A percentile compares a stretch with the other conserved stretches of the same genome.
These are phyloP conservation scores for Chaetodon auriga DNA, from an alignment of 2,113 vertebrate genomes.

Conservation along the genomic window DNA sequence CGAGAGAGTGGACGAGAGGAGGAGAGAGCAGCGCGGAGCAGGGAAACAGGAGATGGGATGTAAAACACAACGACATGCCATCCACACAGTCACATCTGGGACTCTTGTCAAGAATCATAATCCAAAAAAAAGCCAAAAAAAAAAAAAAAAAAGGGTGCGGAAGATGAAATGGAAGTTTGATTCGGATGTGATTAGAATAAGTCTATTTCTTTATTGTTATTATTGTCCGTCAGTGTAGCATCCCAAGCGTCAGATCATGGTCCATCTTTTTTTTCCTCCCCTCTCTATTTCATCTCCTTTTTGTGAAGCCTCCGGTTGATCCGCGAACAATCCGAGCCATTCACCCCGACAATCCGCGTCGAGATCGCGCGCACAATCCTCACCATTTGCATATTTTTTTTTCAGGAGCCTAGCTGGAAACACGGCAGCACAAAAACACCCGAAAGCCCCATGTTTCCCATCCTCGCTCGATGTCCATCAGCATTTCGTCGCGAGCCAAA, in stretches of 20 bases:
- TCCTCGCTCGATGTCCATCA: slow-evolving; percentile 71
- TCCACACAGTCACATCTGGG: slow-evolving; percentile 77
- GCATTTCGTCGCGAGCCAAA: slow-evolving; percentile 50
- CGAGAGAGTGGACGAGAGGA: slow-evolving; percentile 67
- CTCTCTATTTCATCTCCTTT: slow-evolving; percentile 57
- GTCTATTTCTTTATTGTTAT: slow-evolving; percentile 9
- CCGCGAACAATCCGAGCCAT: slow-evolving; percentile 62
- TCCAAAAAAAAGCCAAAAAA: slow-evolving; percentile 69
- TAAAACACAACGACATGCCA: slow-evolving; percentile 69
- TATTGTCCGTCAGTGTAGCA: slow-evolving; percentile 70
- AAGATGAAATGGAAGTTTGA: slow-evolving; percentile 40
- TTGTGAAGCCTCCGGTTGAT: slow-evolving; percentile 54
- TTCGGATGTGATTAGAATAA: slow-evolving; percentile 34
- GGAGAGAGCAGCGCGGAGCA: slow-evolving; percentile 53
- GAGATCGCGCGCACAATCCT: slow-evolving; percentile 66
- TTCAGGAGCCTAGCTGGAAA: slow-evolving; percentile 34
- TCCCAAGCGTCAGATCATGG: slow-evolving; percentile 74
- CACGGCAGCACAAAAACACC: slow-evolving; percentile 48
- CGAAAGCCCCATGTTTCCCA: slow-evolving; percentile 58
- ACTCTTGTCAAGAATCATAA: slow-evolving; percentile 74
- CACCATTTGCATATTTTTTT: slow-evolving; percentile 63
- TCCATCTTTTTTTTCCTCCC: slow-evolving; percentile 39
- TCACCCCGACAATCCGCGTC: slow-evolving; percentile 65
- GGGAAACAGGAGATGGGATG: slow-evolving; percentile 62
- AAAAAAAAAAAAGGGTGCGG: neutral